Evolutionary conservation across 2,888 invertebrate species (phyloP), one percentile per base, ranked within the genome.

Genomic region (Catocala fraxini): DNA sequence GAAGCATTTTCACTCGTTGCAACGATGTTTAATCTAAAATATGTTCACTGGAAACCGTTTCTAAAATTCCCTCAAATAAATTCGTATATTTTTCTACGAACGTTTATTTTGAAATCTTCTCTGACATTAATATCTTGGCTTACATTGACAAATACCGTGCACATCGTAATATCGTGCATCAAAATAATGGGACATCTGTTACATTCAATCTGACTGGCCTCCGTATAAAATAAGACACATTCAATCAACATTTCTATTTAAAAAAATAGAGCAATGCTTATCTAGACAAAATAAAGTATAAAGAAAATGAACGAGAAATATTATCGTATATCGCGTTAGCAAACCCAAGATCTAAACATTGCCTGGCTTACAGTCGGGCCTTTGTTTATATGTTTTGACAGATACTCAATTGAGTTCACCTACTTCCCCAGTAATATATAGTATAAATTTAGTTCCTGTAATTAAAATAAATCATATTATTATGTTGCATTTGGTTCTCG

Each of bases 391-490:
- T 64, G 49, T 75, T 75, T 75, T 73, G 77, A 75, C 61, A 72
- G 64, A 61, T 51, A 42, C 68, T 58, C 55, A 56, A 67, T 67
- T 68, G 58, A 67, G 65, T 66, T 68, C 59, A 70, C 73, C 75
- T 65, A 75, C 42, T 70, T 73, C 52, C 61, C 51, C 54, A 61
- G 51, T 59, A 71, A 60, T 60, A 65, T 46, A 51, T 11, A 46
- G 41, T 56, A 34, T 65, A 60, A 62, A 73, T 73, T 67, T 66
- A 67, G 59, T 63, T 54, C 51, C 52, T 59, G 45, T 63, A 71
- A 77, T 73, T 75, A 65, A 65, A 71, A 78, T 71, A 78, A 69
- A 77, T 77, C 71, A 79, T 70, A 70, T 70, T 62, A 61, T 59
- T 66, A 65, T 73, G 69, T 71, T 73, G 72, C 71, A 68, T 74